Conservation (phyloP, 2,888 invertebrate genomes). For the Tetragnatha montana region DNA sequence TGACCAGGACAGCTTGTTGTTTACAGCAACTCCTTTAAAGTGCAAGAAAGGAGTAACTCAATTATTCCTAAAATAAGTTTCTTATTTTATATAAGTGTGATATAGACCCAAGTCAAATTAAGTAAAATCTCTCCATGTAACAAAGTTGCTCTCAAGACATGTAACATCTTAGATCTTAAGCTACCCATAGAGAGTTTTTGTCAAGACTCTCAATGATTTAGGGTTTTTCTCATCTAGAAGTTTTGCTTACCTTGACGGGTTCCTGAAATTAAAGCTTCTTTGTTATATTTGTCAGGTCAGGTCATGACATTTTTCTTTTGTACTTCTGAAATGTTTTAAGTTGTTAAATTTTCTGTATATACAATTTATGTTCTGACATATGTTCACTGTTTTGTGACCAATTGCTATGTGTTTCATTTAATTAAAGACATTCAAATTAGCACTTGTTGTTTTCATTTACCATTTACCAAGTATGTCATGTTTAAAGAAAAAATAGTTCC, state of each 20-base stretch:
- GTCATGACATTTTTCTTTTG: constrained; percentile 10
- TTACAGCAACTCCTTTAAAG: not conserved
- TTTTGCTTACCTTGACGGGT: too few species aligned
- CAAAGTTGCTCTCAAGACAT: too few species aligned
- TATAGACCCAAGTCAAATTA: not conserved
- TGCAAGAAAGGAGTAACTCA: not conserved
- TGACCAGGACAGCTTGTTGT: not conserved
- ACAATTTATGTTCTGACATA: constrained; percentile 37
- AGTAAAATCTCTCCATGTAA: not conserved
- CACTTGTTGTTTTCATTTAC: constrained; percentile 5
- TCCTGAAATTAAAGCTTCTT: not conserved
- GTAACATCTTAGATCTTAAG: too few species aligned
- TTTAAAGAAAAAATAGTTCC: not conserved
- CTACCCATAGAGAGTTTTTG: too few species aligned
- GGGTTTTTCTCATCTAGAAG: too few species aligned
- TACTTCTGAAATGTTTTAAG: not conserved
- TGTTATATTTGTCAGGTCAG: not conserved
- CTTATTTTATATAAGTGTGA: not conserved
- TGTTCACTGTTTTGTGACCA: constrained; percentile 30
- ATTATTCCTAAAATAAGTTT: not conserved
- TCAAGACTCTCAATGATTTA: too few species aligned
- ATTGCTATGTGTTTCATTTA: constrained; percentile 27
- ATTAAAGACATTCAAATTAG: constrained; percentile 30
- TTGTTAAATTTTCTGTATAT: constrained; percentile 14
- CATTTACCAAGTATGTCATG: not conserved